Conservation (phyloP, 2,888 invertebrate genomes). For the Drosophila koepferae region DNA sequence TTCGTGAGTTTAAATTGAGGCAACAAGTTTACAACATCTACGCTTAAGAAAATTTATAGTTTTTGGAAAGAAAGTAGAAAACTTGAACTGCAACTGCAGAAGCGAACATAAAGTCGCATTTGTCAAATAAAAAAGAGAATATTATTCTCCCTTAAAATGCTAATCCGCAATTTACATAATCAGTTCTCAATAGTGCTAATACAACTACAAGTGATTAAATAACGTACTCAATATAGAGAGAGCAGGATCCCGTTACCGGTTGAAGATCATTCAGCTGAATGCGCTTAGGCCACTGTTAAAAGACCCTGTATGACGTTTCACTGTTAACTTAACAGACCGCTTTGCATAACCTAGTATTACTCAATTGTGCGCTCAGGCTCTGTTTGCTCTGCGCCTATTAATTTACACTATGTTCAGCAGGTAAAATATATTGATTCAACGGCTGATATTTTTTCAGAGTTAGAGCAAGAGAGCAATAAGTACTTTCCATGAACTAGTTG, state of each 20-base stretch:
- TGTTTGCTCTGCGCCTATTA: neutral
- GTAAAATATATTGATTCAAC: neutral
- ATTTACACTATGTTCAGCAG: neutral
- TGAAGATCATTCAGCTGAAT: neutral
- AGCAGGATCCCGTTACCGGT: neutral
- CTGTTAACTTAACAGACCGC: too few relatives aligned
- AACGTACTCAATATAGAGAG: neutral
- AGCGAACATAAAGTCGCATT: neutral
- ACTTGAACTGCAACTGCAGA: neutral
- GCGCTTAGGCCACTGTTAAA: neutral
- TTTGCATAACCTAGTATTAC: too few relatives aligned
- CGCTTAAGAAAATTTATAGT: constrained; percentile 1
- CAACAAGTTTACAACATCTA: constrained; percentile 5
- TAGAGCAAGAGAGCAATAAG: neutral
- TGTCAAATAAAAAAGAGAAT: neutral
- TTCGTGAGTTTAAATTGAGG: constrained; percentile 46
- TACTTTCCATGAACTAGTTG: neutral
- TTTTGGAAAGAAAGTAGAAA: neutral
- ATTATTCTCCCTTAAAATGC: neutral
- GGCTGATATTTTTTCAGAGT: neutral
- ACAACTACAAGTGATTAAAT: neutral
- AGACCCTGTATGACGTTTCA: too few relatives aligned
- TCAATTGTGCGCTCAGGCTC: too few relatives aligned
- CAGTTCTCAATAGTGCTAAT: neutral
- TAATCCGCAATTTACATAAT: neutral